phyloP scores from a whole-genome alignment of 2,888 invertebrate genomes.

The Agonopterix heracliana region DNA sequence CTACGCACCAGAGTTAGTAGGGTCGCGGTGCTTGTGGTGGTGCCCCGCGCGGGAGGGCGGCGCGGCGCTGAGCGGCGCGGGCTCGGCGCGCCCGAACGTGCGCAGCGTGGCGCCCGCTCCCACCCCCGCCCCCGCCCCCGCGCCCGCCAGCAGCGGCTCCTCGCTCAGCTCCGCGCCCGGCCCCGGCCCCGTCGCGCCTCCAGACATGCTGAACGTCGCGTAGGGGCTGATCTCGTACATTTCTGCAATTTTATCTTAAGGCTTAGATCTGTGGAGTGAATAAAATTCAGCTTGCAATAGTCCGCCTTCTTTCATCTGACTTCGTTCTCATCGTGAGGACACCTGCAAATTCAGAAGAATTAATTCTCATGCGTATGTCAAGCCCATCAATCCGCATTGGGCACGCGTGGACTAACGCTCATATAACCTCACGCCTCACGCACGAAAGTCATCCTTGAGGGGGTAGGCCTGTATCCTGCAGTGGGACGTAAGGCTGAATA shows the following conservation, averaged over 20 bases:
- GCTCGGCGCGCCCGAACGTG: slow-evolving; percentile 81
- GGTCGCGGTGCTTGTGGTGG: slow-evolving; percentile 35
- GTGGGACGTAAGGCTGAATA: no score
- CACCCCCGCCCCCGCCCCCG: slow-evolving; percentile 34
- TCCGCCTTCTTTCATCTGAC: no score
- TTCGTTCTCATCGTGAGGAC: no score
- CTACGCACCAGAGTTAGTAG: slow-evolving; percentile 26
- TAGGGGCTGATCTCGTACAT: slow-evolving; percentile 90
- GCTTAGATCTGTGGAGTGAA: no score
- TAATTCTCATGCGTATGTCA: no score
- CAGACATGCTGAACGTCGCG: slow-evolving; percentile 82
- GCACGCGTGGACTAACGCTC: no score
- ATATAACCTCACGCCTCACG: no score
- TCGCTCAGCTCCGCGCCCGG: slow-evolving; percentile 43
- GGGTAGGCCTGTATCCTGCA: no score
- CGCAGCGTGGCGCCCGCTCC: slow-evolving; percentile 82
- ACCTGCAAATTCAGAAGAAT: no score
- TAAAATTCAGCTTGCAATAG: no score
- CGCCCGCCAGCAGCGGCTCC: slow-evolving; percentile 41
- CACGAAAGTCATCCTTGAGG: no score
- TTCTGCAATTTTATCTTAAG: slow-evolving; percentile 55
- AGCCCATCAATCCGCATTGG: no score
- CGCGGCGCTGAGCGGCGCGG: slow-evolving; percentile 65
- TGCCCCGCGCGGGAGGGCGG: slow-evolving; percentile 36
- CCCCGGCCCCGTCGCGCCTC: slow-evolving; percentile 37